These are phyloP conservation scores for Drosophila santomea DNA, from an alignment of 1,140 invertebrate genomes.

Conservation along the genomic window DNA sequence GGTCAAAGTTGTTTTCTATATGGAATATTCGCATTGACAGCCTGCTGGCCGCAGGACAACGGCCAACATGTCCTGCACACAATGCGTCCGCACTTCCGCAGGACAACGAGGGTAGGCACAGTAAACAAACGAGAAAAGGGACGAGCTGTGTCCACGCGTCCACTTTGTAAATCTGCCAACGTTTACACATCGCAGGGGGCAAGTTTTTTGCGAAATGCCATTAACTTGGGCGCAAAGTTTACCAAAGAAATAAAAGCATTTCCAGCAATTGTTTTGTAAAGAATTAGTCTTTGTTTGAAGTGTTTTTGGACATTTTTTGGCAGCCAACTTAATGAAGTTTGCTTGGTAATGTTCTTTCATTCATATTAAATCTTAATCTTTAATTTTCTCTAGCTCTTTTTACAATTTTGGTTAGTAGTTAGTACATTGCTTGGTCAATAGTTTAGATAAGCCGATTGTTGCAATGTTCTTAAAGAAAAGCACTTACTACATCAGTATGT, in stretches of 20 bases:
- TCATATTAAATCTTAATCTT: too few relatives aligned
- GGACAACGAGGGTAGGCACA: conserved; percentile 9
- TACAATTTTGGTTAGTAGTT: too few relatives aligned
- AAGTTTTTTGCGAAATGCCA: conserved; percentile 25
- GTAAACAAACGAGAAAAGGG: neutral
- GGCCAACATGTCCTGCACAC: conserved; percentile 32
- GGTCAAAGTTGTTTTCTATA: conserved; percentile 56
- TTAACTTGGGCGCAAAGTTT: conserved; percentile 24
- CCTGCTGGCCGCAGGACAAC: conserved; percentile 52
- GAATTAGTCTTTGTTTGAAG: conserved; percentile 3
- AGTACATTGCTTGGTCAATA: too few relatives aligned
- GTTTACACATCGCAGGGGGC: conserved; percentile 18
- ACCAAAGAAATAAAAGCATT: conserved; percentile 19
- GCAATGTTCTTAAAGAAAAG: too few relatives aligned
- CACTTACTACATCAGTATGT: too few relatives aligned
- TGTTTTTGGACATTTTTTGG: neutral
- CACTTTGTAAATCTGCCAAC: conserved; percentile 30
- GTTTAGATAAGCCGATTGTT: too few relatives aligned
- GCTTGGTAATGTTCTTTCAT: neutral
- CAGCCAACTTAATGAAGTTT: neutral
- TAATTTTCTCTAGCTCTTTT: too few relatives aligned
- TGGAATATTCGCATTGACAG: conserved; percentile 65
- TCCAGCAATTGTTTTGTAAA: conserved; percentile 7
- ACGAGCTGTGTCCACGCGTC: conserved; percentile 5
- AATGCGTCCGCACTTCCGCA: neutral